phyloP scores from a whole-genome alignment of 2,888 invertebrate species.

The Zaprionus obscuricornis region DNA sequence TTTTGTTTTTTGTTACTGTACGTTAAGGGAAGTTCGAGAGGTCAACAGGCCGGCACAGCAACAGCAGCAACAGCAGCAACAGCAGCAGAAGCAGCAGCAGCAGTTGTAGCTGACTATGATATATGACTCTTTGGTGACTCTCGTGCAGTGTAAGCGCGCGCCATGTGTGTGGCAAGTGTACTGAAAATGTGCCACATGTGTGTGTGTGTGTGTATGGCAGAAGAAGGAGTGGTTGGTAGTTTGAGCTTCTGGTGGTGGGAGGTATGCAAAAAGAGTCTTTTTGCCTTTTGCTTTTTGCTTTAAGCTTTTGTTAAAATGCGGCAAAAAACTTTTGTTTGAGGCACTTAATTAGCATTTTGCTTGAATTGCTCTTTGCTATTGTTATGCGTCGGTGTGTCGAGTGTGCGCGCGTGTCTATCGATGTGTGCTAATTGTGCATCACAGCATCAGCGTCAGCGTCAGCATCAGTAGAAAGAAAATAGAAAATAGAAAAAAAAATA shows the following conservation, averaged over 20 bases:
- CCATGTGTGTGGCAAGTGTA: constrained; percentile 45
- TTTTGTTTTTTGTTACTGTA: constrained; percentile 1
- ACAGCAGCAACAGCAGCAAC: too few relatives aligned
- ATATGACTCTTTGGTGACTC: constrained; percentile 60
- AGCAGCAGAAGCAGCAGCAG: constrained; percentile 8
- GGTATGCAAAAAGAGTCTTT: too few relatives aligned
- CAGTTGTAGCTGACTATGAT: constrained; percentile 75
- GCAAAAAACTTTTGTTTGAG: constrained; percentile 36
- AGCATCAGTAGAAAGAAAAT: constrained; percentile 3
- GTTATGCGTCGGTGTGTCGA: constrained; percentile 49
- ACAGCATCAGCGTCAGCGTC: constrained; percentile 47
- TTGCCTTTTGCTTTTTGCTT: too few relatives aligned
- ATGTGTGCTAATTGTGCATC: constrained; percentile 78
- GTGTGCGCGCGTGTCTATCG: constrained; percentile 77
- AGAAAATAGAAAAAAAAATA: too few relatives aligned
- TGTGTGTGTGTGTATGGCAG: constrained; percentile 14
- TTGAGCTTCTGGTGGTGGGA: too few relatives aligned
- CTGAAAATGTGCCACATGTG: too few relatives aligned
- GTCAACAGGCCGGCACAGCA: too few relatives aligned
- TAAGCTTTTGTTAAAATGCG: constrained; percentile 43
- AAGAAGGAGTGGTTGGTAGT: neutral
- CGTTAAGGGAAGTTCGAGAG: too few relatives aligned
- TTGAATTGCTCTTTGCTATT: constrained; percentile 52
- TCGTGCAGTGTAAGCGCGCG: constrained; percentile 7
- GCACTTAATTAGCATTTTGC: constrained; percentile 76